Evolutionary conservation across 2,888 invertebrate genomes (phyloP), one percentile per base, ranked within the genome.

Genomic region (Coenonympha arcania): DNA sequence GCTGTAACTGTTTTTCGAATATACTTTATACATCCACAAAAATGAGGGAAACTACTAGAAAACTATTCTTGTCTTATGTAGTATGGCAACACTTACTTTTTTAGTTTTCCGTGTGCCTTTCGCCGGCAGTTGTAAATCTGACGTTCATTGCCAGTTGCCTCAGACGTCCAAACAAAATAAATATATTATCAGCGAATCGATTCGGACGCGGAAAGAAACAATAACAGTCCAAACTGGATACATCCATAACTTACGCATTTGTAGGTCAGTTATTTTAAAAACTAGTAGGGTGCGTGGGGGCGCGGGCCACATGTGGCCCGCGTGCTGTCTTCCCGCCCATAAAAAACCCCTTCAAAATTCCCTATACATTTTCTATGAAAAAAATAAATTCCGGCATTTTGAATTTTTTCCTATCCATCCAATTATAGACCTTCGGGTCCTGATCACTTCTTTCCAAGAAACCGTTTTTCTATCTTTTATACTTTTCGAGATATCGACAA

Each of bases 221-320:
- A 11, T 28, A 26, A 41, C 19, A 28, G 30, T 18, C 28, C 18
- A 19, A 41, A 41, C 5, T 26, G 41, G 28, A 19, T 19, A 8
- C 19, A 18, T 40, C 20, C 28, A 41, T 44, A 57, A 48, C 39
- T 53, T 47, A 55, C 48, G 11, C 43, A 41, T 58, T 55, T 59
- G 56, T 61, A 60, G 61, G 61, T 61, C 59, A 59, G 56, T 52
- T 48, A 56, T 57, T 54, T 57, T 54, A 46, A n/a, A 58, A 59
- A 61, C 57, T n/a, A n/a, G n/a, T n/a, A n/a, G n/a, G n/a, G n/a
- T n/a, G n/a, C n/a, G n/a, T n/a, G n/a, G n/a, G n/a, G n/a, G n/a
- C n/a, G n/a, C n/a, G n/a, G n/a, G n/a, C n/a, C n/a, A n/a, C n/a
- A n/a, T n/a, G n/a, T n/a, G n/a, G n/a, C n/a, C n/a, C n/a, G n/a